Base-by-base conservation (phyloP, 2,113 vertebrate species). In the Clupea harengus region DNA sequence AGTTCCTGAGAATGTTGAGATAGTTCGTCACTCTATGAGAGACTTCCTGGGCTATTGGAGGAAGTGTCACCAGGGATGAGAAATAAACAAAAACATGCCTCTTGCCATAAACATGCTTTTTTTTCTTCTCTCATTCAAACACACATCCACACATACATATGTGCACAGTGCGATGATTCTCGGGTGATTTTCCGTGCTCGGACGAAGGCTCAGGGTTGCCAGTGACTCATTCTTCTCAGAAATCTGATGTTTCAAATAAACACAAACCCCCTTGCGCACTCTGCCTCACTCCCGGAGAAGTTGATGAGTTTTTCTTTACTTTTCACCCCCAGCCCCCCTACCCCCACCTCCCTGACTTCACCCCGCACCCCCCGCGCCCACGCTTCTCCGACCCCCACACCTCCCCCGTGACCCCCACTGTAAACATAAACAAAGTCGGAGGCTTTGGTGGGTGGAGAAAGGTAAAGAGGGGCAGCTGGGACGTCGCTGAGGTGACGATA, bases 361-460 rank as follows among this genome's bases (percentile, higher is more conserved):
- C 60, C 60, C 22, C 20, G 22, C 22, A 64, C 18, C 60, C 54
- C 54, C 54, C 20, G 0, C 54, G 4, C 54, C 3, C 54, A 49
- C 47, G 39, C 39, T 47, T 13, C 50, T 13, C 52, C 15, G 17
- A 72, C 64, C n/a, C 64, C 64, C 25, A 25, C 64, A n/a, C 64
- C 64, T 72, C 25, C 64, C 64, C 81, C 46, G 82, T 52, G 86
- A 89, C 83, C 87, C 85, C 87, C 45, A 85, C 47, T 1, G 25
- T 85, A 88, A 88, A 87, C 83, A 64, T 87, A 90, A 90, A 87
- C 88, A 90, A 91, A 90, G 86, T 72, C 13, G 25, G 11, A 32
- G n/a, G 64, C n/a, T 72, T 72, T 72, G 64, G 64, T 60, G 54
- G 54, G 54, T 60, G 54, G 54, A 60, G 54, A 60, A 60, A 4